Conservation (phyloP, 1,140 invertebrate species). For the Ectropis grisescens region DNA sequence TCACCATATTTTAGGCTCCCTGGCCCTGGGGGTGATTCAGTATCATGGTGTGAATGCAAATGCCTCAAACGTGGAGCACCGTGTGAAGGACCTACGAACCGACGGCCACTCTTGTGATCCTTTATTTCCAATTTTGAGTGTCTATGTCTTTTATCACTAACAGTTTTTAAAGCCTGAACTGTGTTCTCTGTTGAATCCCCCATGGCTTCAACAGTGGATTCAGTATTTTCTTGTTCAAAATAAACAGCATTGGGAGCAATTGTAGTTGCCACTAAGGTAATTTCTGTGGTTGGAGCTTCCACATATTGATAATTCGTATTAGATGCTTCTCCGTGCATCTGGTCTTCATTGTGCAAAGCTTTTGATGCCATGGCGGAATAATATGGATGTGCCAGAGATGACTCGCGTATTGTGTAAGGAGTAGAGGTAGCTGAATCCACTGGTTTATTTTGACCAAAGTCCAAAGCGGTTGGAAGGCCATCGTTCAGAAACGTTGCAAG, state of each 20-base stretch:
- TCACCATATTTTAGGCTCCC: slow-evolving; percentile 55
- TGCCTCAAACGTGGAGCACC: neutral
- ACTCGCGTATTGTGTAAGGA: slow-evolving; percentile 31
- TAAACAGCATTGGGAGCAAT: slow-evolving; percentile 8
- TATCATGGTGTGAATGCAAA: no score
- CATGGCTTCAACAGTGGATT: neutral
- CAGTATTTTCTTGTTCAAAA: slow-evolving; percentile 12
- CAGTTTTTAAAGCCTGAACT: neutral
- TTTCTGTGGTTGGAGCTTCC: slow-evolving; percentile 34
- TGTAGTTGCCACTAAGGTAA: slow-evolving; percentile 16
- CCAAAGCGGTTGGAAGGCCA: slow-evolving; percentile 30
- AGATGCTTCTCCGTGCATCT: slow-evolving; percentile 39
- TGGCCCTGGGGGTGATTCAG: slow-evolving; percentile 5
- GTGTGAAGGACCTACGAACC: no score
- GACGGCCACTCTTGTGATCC: neutral
- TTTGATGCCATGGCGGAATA: slow-evolving; percentile 43
- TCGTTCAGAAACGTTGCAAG: slow-evolving; percentile 18
- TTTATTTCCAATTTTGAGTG: slow-evolving; percentile 7
- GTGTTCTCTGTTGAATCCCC: slow-evolving; percentile 2
- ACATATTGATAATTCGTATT: slow-evolving; percentile 53
- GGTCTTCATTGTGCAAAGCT: slow-evolving; percentile 28
- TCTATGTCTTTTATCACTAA: slow-evolving; percentile 7
- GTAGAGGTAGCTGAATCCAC: slow-evolving; percentile 19
- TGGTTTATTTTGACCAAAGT: slow-evolving; percentile 30
- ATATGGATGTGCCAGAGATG: slow-evolving; percentile 39